A percentile compares a stretch with the other conserved stretches of the same genome.
These are phyloP conservation scores for Gopherus evgoodei DNA, from an alignment of 2,113 vertebrate species.

Conservation along the genomic window DNA sequence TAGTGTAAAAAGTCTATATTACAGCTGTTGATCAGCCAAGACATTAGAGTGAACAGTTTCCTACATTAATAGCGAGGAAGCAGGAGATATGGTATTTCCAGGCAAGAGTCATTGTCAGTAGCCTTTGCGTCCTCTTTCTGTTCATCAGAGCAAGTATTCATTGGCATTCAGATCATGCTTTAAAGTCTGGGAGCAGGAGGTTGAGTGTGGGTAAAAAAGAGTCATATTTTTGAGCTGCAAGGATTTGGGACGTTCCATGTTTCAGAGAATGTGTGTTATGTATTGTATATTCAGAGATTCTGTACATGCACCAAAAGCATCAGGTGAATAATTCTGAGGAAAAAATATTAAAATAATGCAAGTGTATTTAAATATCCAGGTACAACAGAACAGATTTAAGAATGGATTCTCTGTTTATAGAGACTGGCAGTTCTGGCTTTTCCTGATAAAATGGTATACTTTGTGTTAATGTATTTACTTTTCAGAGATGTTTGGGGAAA, in stretches of 20 bases:
- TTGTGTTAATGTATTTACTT: background rate
- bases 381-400: background rate
- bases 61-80: background rate
- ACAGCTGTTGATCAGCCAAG: conserved; percentile 13
- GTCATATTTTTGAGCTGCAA: background rate
- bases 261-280: background rate
- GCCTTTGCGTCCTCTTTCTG: background rate
- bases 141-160: background rate
- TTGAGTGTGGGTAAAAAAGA: background rate
- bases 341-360: background rate
- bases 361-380: background rate
- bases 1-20: conserved; percentile 29
- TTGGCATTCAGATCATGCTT: background rate
- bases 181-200: background rate
- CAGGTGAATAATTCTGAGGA: background rate
- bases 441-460: background rate
- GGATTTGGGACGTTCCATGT: background rate
- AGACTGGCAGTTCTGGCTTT: background rate
- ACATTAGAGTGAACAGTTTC: background rate
- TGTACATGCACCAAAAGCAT: background rate
- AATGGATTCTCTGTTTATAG: background rate
- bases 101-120: background rate
- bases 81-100: background rate
- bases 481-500: background rate
- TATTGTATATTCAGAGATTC: background rate